Evolutionary conservation across 2,888 invertebrate species (phyloP), one percentile per base, ranked within the genome.

Genomic region (Quadroppia sp.): DNA sequence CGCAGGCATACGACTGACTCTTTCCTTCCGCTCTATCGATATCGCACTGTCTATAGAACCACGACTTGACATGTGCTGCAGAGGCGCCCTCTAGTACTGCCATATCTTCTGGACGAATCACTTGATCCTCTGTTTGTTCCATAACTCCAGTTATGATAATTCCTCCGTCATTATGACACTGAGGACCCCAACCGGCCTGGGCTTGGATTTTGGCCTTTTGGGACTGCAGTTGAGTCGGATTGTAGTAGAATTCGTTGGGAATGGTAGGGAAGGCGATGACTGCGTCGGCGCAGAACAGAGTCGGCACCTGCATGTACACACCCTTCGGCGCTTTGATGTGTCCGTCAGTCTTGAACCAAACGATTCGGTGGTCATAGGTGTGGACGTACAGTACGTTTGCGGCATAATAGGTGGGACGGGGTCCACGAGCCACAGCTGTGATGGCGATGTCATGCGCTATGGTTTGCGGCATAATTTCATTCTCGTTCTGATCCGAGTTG

Each of bases 11-110:
- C 11, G 74, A 71, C 15, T 53, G 64, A 0, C 72, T 11, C 9
- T 75, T 64, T 0, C 77, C 77, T 7, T 71, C 45, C 3, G 53
- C 17, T 2, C 71, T 48, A 42, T 78, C 77, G n/a, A 53, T 28
- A 0, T 61, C 1, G 25, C 78, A 78, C 48, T 77, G 59, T 4
- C 71, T 40, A 72, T 77, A 75, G 53, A 56, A 76, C 76, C 76
- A 76, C 23, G 32, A 32, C 42, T 75, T 23, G 0, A 50, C 48
- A n/a, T 73, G 36, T 13, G 36, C 17, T 2, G 30, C 32, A 15
- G 20, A 4, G 17, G 42, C 11, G 15, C 53, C 67, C 17, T 36
- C 61, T 36, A 56, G 71, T 15, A 28, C 50, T 25, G 36, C 50
- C 25, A 75, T n/a, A 17, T 75, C 71, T 13, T 71, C 17, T 9